These are phyloP conservation scores for Myotis myotis DNA, from an alignment of 2,797 vertebrate species.

Conservation along the genomic window DNA sequence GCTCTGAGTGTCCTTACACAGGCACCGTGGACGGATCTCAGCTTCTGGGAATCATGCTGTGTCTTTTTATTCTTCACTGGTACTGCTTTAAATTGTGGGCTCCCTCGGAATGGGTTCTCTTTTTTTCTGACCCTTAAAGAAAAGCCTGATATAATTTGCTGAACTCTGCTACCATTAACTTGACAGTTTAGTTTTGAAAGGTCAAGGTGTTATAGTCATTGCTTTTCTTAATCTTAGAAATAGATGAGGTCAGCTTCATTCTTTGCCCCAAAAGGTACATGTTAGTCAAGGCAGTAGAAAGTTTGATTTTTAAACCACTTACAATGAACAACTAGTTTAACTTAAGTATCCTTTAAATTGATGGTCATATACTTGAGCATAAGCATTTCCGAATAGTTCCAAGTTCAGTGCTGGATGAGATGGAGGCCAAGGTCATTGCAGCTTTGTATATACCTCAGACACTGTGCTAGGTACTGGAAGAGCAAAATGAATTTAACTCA, in stretches of 20 bases:
- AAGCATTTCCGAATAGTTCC: conserved; percentile 8
- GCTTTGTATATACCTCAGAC: background rate
- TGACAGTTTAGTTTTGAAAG: conserved; percentile 49
- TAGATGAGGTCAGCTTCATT: background rate
- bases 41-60: background rate
- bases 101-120: conserved; percentile 1
- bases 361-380: background rate
- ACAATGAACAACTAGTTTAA: background rate
- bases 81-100: conserved; percentile 32
- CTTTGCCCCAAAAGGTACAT: background rate
- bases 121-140: conserved; percentile 35
- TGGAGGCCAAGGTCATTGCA: background rate
- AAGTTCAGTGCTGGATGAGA: background rate
- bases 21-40: background rate
- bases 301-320: conserved; percentile 38
- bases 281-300: conserved; percentile 1
- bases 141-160: conserved; percentile 43
- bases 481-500: background rate
- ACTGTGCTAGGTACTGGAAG: background rate
- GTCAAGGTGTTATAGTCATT: background rate
- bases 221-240: conserved; percentile 57
- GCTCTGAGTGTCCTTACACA: background rate
- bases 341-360: background rate
- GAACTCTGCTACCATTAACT: conserved; percentile 50
- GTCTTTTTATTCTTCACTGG: background rate